Percentiles rank a stretch among this genome's conserved stretches.
Evolutionary conservation across 2,113 vertebrate species (phyloP).

Genomic region (Malurus cyaneus): DNA sequence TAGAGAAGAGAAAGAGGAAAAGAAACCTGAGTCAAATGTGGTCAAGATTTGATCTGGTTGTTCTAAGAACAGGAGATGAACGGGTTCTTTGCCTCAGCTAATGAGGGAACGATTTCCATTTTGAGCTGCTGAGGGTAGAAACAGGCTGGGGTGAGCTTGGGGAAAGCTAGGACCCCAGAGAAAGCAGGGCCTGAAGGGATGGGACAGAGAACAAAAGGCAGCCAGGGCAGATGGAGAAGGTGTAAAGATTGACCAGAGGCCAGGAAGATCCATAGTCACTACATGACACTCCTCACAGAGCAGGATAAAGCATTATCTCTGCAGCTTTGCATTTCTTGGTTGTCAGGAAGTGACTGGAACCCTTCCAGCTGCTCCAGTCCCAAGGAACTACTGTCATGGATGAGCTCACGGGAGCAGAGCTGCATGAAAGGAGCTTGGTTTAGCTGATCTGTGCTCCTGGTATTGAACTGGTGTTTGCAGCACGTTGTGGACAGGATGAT

Average conservation of each 20-base stretch:
- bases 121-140: background rate
- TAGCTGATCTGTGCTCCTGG: background rate
- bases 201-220: background rate
- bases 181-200: background rate
- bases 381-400: background rate
- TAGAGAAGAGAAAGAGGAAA: background rate
- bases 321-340: background rate
- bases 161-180: background rate
- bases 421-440: background rate
- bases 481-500: background rate
- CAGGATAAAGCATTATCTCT: background rate
- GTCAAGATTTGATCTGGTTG: background rate
- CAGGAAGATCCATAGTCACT: background rate
- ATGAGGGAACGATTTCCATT: background rate
- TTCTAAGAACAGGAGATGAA: background rate
- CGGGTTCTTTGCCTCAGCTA: background rate
- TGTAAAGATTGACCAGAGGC: background rate
- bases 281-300: background rate
- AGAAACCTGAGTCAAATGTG: background rate
- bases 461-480: background rate
- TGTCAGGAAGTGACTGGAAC: background rate
- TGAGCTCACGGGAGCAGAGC: background rate
- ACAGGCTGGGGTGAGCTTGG: background rate
- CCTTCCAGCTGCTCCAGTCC: background rate
- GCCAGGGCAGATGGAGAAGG: background rate